These are phyloP conservation scores for Gnathonemus longibarbis DNA, from an alignment of 2,113 vertebrate genomes.

Conservation along the genomic window DNA sequence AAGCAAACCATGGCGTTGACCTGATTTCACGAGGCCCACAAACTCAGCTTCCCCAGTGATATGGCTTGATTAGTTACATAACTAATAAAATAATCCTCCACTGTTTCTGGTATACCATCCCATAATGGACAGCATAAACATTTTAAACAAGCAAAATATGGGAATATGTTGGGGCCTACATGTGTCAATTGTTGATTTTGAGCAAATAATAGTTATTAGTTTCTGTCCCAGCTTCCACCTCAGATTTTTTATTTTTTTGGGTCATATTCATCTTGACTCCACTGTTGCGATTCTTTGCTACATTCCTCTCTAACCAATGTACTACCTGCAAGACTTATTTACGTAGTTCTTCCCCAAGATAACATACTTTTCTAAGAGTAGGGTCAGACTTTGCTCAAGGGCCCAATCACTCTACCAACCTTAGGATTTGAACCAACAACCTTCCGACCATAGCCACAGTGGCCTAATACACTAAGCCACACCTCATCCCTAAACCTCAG, in stretches of 20 bases:
- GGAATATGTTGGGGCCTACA: neutral
- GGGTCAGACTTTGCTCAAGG: neutral
- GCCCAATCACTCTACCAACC: neutral
- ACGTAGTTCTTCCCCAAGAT: neutral
- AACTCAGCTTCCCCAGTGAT: neutral
- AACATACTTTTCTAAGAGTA: neutral
- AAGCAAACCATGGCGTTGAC: neutral
- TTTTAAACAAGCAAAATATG: neutral
- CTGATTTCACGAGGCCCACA: neutral
- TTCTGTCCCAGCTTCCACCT: neutral
- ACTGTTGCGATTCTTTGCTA: neutral
- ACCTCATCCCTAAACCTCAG: neutral
- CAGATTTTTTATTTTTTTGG: neutral
- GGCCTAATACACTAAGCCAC: neutral
- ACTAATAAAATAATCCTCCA: neutral
- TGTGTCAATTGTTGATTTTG: neutral
- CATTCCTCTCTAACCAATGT: neutral
- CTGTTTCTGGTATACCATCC: neutral
- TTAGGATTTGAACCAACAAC: neutral
- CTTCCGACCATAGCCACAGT: neutral
- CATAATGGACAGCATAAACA: neutral
- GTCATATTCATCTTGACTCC: neutral
- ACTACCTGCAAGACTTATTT: neutral
- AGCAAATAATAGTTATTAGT: neutral
- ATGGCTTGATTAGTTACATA: neutral